These are phyloP conservation scores for Ursus arctos DNA, from an alignment of 2,113 vertebrate genomes.

Conservation along the genomic window DNA sequence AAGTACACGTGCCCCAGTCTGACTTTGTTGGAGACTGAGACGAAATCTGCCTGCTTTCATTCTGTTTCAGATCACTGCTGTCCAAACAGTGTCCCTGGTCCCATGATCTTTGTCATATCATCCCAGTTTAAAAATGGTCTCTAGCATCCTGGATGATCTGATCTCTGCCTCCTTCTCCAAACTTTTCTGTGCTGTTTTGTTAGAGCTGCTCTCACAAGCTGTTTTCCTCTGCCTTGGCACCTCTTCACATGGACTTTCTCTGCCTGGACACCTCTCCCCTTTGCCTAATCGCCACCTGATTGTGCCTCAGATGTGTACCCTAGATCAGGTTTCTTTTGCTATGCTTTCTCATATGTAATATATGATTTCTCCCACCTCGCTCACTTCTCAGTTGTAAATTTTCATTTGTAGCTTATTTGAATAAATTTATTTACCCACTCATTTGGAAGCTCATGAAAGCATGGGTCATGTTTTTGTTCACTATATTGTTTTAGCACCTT, in stretches of 20 bases:
- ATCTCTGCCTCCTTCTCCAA: neutral
- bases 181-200: neutral
- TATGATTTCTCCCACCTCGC: neutral
- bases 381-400: conserved; percentile 2
- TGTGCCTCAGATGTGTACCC: neutral
- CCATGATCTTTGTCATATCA: neutral
- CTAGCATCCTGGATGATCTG: neutral
- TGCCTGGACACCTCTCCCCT: neutral
- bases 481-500: neutral
- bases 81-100: neutral
- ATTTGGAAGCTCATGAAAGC: neutral
- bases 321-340: neutral
- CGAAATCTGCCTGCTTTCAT: neutral
- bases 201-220: neutral
- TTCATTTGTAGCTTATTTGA: neutral
- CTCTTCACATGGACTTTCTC: neutral
- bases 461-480: neutral
- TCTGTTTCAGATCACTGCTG: neutral
- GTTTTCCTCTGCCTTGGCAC: neutral
- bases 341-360: neutral
- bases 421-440: neutral
- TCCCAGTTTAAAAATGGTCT: neutral
- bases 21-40: neutral
- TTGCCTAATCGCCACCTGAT: neutral
- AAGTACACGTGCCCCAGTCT: neutral